Conservation (phyloP, 2,113 vertebrate species). For the Hyperopisus bebe region DNA sequence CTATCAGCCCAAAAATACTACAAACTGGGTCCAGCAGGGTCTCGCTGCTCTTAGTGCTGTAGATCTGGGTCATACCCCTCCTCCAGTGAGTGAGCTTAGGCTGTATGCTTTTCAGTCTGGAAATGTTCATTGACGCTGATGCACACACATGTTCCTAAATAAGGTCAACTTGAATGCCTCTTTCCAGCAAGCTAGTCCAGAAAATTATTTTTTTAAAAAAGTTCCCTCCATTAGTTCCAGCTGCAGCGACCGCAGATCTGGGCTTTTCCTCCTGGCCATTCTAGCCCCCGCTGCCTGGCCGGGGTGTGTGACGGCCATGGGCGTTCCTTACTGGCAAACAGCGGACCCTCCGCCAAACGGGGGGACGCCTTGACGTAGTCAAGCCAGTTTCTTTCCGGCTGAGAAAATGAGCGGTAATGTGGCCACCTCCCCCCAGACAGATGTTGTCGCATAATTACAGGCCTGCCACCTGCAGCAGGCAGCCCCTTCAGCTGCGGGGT, state of each 20-base stretch:
- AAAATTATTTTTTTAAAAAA: background rate
- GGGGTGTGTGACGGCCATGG: background rate
- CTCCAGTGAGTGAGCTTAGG: background rate
- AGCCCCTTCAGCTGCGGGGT: background rate
- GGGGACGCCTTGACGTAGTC: background rate
- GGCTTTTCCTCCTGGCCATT: background rate
- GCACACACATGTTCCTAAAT: background rate
- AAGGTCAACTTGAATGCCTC: background rate
- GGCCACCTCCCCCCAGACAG: background rate
- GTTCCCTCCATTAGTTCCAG: background rate
- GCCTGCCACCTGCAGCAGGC: background rate
- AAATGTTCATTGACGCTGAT: background rate
- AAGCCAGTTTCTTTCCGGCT: background rate
- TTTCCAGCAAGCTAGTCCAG: background rate
- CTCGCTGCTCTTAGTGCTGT: background rate
- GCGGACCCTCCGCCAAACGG: background rate
- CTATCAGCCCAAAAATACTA: background rate
- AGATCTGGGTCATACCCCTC: background rate
- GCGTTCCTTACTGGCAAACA: background rate
- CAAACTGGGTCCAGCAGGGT: background rate
- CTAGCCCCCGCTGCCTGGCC: background rate
- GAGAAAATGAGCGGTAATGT: background rate
- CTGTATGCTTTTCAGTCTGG: background rate
- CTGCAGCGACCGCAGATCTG: background rate
- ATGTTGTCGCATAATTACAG: conserved; percentile 12